Conservation (phyloP, 2,888 invertebrate genomes). For the Polymixis flavicincta region DNA sequence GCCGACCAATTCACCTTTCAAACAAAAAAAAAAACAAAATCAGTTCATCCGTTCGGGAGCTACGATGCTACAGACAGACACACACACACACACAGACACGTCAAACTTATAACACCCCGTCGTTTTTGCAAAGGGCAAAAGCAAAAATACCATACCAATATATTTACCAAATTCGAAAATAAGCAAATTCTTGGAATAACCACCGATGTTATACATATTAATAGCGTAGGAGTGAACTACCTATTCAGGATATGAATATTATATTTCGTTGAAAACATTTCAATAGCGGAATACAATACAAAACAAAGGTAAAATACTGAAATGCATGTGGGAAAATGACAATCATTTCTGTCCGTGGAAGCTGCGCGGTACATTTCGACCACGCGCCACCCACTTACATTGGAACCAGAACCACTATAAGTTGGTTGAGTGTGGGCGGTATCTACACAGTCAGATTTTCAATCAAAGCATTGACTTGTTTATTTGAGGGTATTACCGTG, state of each 20-base stretch:
- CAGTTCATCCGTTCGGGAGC: too few relatives aligned
- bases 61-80: too few relatives aligned
- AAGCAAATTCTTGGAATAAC: not conserved
- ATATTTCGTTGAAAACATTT: slow-evolving; percentile 7
- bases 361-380: slow-evolving; percentile 6
- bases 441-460: not conserved
- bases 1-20: too few relatives aligned
- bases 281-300: not conserved
- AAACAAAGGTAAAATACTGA: slow-evolving; percentile 17
- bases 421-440: not conserved
- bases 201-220: not conserved
- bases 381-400: not conserved
- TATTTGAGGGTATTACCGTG: not conserved
- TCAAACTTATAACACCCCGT: too few relatives aligned
- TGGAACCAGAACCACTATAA: not conserved
- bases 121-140: not conserved
- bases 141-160: not conserved
- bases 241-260: not conserved
- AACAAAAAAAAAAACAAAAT: too few relatives aligned
- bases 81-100: too few relatives aligned
- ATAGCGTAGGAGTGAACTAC: not conserved
- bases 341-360: not conserved
- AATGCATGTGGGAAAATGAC: slow-evolving; percentile 27
- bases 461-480: slow-evolving; percentile 6
- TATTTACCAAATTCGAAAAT: not conserved